Conservation (phyloP, 1,140 invertebrate species). For the Lamellibrachia luymesi region DNA sequence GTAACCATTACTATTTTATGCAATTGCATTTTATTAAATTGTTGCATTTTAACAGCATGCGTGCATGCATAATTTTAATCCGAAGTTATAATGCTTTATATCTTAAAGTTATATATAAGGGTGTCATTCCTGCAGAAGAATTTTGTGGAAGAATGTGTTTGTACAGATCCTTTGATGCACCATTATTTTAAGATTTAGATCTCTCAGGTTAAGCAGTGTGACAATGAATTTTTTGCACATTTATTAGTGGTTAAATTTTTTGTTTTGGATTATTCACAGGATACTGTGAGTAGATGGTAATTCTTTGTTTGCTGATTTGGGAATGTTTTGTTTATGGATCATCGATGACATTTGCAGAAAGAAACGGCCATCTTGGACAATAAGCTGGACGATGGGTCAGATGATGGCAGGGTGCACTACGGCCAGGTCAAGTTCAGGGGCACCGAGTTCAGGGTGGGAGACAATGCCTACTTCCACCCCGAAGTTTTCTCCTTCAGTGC, state of each 20-base stretch:
- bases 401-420: constrained; percentile 31
- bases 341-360: background rate
- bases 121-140: background rate
- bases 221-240: no score
- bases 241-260: no score
- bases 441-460: constrained; percentile 68
- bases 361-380: background rate
- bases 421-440: constrained; percentile 57
- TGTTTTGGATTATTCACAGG: no score
- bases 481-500: constrained; percentile 66
- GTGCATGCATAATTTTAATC: no score
- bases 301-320: background rate
- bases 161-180: background rate
- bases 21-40: background rate
- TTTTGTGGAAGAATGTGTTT: background rate
- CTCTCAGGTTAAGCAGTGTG: no score
- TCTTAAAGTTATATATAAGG: background rate
- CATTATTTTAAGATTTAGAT: background rate
- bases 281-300: no score
- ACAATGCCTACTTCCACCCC: constrained; percentile 71
- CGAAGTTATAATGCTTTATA: no score
- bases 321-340: background rate
- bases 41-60: background rate
- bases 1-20: no score
- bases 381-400: background rate